A percentile compares a stretch with the other conserved stretches of the same genome.
phyloP scores from a whole-genome alignment of 2,797 vertebrate species.

The Protosalanx chinensis region DNA sequence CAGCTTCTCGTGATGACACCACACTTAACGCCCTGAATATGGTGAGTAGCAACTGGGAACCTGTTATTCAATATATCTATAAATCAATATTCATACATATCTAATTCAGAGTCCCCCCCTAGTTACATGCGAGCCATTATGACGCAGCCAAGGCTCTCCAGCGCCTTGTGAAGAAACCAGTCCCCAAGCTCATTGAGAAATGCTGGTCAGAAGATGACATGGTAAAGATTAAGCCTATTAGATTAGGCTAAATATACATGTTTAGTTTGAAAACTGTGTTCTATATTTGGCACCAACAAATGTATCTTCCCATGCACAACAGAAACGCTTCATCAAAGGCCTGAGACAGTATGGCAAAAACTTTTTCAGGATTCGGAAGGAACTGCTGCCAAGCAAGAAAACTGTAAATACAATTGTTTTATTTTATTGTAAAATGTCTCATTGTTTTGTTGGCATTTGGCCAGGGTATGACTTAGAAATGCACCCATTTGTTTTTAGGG shows the following conservation, averaged over 20 bases:
- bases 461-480: neutral
- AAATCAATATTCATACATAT: neutral
- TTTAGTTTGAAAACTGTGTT: neutral
- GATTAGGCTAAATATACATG: no score
- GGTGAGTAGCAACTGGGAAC: slow-evolving; percentile 62
- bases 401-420: slow-evolving; percentile 76
- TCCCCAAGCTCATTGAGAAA: slow-evolving; percentile 97
- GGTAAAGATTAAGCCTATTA: no score
- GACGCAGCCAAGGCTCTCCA: slow-evolving; percentile 97
- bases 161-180: slow-evolving; percentile 97
- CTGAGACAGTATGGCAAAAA: slow-evolving; percentile 98
- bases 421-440: slow-evolving; percentile 9
- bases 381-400: slow-evolving; percentile 96
- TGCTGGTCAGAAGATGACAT: slow-evolving; percentile 98
- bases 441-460: neutral
- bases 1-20: slow-evolving; percentile 96
- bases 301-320: slow-evolving; percentile 7
- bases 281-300: neutral
- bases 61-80: neutral
- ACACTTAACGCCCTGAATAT: slow-evolving; percentile 97
- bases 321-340: slow-evolving; percentile 99
- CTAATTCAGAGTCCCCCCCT: slow-evolving; percentile 10
- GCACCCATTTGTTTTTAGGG: slow-evolving; percentile 71
- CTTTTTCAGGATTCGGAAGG: slow-evolving; percentile 98
- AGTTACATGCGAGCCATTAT: slow-evolving; percentile 98